Base-by-base conservation (phyloP, 2,888 invertebrate species). In the Hartigia nigra region DNA sequence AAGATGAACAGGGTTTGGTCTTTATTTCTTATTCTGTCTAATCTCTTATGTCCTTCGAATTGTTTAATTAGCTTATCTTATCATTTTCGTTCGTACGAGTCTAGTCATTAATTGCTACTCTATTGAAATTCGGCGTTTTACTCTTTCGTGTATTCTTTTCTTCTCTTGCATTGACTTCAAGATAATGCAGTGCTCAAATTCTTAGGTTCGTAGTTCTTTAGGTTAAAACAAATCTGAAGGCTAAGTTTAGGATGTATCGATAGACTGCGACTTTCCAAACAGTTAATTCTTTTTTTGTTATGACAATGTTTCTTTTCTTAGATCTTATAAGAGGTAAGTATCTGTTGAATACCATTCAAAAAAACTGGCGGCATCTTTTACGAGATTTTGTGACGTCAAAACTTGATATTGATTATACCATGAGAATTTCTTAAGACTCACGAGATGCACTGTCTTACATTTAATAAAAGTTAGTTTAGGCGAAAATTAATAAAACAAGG, bases 101-200 rank as follows among this genome's bases (percentile, higher is more conserved):
- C 75, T 75, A 75, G 75, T 75, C 75, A 75, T 23, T 32, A 75
- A 35, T 75, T 75, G 36, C 37, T 34, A 36, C 75, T n/a, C 36
- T 34, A n/a, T 75, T 36, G 5, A 23, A 72, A 31, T 14, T 32
- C 23, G 34, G 32, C 72, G 55, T 55, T 55, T 23, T 55, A 55
- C 23, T 55, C 23, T 23, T 55, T 55, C 55, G 2, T 23, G 9
- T 23, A 55, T 55, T 55, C 55, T 55, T 55, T 55, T 55, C 55
- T 55, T 55, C 23, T 55, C 23, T 23, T 39, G 14, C 23, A 23
- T 55, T 55, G 23, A 55, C 9, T 23, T 55, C 55, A 23, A 55
- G 55, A 55, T 55, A 55, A 55, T 23, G 9, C 55, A 55, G 55
- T 55, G 55, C 55, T 55, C 55, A 55, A 23, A 55, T 55, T 55